Conservation (phyloP, 2,888 invertebrate genomes). For the Hydraecia micacea region DNA sequence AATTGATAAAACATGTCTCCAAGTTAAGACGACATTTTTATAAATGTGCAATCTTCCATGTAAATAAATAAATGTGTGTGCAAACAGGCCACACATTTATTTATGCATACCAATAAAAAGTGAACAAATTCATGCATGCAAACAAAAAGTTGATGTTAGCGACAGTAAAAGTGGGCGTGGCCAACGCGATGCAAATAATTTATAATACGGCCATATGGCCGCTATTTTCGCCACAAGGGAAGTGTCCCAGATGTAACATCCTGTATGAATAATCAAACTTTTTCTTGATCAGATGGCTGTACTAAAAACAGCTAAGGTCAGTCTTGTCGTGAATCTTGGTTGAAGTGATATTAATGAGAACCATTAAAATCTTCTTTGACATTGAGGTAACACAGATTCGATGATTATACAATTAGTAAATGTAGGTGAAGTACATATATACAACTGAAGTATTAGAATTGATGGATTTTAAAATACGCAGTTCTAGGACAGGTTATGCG, state of each 20-base stretch:
- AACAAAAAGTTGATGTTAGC: neutral
- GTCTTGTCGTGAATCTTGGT: neutral
- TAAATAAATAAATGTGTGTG: no score
- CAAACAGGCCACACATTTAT: conserved; percentile 5
- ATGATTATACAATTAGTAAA: conserved; percentile 16
- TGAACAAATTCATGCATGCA: conserved; percentile 8
- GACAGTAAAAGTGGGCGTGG: conserved; percentile 27
- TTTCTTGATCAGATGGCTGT: conserved; percentile 4
- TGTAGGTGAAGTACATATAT: conserved; percentile 7
- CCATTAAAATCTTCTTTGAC: neutral
- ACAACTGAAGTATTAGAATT: neutral
- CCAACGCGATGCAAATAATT: conserved; percentile 27
- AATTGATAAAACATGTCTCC: conserved; percentile 16
- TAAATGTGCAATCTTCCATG: neutral
- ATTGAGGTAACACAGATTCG: conserved; percentile 3
- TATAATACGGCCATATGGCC: conserved; percentile 30
- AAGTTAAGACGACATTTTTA: neutral
- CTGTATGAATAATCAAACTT: conserved; percentile 34
- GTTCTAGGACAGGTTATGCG: neutral
- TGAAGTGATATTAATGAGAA: conserved; percentile 10
- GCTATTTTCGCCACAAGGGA: conserved; percentile 42
- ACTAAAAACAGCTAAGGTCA: conserved; percentile 13
- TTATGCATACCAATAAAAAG: no score
- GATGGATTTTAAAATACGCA: conserved; percentile 14
- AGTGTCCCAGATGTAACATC: conserved; percentile 54